A percentile compares a stretch with the other conserved stretches of the same genome.
Conservation (phyloP, 2,888 invertebrate species). For the Copidosoma aretas region DNA sequence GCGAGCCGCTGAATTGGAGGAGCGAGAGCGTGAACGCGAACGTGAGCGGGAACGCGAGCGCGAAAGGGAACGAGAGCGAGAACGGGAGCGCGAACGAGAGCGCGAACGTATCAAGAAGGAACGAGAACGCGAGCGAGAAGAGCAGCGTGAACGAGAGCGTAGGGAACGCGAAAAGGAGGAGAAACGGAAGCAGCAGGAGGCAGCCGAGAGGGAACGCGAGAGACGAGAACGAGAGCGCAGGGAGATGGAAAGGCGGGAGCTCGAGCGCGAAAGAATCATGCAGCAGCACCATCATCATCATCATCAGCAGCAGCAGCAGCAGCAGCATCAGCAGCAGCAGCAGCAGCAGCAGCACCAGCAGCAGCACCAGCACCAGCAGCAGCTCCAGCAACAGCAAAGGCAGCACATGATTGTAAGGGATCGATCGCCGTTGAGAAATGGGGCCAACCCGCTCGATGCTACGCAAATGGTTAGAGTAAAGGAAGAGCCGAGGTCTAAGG, state of each 20-base stretch:
- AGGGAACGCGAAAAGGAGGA: conserved; percentile 61
- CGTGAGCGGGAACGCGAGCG: conserved; percentile 61
- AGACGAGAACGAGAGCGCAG: conserved; percentile 52
- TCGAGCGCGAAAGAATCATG: conserved; percentile 63
- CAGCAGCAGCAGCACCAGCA: conserved; percentile 45
- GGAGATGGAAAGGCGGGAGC: conserved; percentile 55
- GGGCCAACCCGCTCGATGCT: conserved; percentile 56
- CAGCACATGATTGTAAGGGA: conserved; percentile 64
- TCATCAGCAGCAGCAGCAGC: conserved; percentile 43
- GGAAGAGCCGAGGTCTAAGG: conserved; percentile 70
- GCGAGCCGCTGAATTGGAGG: conserved; percentile 69
- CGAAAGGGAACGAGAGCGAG: conserved; percentile 62
- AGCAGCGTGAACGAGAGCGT: conserved; percentile 55
- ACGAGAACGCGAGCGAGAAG: conserved; percentile 57
- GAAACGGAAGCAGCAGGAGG: conserved; percentile 57
- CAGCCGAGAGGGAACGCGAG: conserved; percentile 52
- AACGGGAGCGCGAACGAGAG: conserved; percentile 34
- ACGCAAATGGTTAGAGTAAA: conserved; percentile 68
- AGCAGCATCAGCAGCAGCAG: conserved; percentile 51
- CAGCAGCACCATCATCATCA: conserved; percentile 42
- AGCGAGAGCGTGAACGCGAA: conserved; percentile 62
- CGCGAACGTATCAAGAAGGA: conserved; percentile 34
- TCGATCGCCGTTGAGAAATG: conserved; percentile 80
- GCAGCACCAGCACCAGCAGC: conserved; percentile 43
- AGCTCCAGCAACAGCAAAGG: conserved; percentile 47